Base-by-base conservation (phyloP, 1,140 invertebrate genomes). In the Harpegnathos saltator region DNA sequence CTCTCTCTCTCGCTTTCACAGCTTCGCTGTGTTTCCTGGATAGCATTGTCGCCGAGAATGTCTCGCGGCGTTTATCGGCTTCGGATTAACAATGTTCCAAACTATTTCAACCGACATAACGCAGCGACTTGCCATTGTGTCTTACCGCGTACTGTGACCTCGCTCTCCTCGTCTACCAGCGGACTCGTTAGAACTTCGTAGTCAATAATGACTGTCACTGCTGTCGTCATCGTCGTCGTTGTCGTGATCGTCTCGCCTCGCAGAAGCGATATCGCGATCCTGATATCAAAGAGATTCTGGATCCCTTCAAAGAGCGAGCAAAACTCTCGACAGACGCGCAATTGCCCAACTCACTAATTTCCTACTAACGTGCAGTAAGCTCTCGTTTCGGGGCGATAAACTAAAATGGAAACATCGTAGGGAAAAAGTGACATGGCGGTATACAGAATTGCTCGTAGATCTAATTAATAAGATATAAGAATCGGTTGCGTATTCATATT, bases 41-140 rank as follows among this genome's bases (percentile, higher is more conserved):
- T 48, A 33, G 72, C 58, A 81, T 86, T 84, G 75, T 84, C 75
- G 65, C 22, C 15, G 62, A 62, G 22, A 84, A 85, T 80, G 80
- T 80, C 68, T 85, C 48, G 19, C 52, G 22, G 56, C 56, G 22
- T 88, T 83, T 88, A 87, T 89, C 66, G 59, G 59, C 48, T 72
- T 73, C n/a, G 83, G 84, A 85, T 90, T 90, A 89, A 85, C 83
- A 88, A 89, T 88, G 73, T 89, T 88, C 83, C 61, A 77, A 88
- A 86, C 85, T 87, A 89, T 90, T 89, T 85, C 50, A 85, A 52
- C 52, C 72, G 59, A 71, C 19, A 58, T 77, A 72, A 84, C 48
- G 44, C 59, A 66, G 52, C 71, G 61, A 82, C 71, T 78, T 87
- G 54, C 80, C 59, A 89, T 89, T 85, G 85, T 89, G 75, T 88